Conservation (phyloP, 2,113 vertebrate species). For the Corvus hawaiiensis region DNA sequence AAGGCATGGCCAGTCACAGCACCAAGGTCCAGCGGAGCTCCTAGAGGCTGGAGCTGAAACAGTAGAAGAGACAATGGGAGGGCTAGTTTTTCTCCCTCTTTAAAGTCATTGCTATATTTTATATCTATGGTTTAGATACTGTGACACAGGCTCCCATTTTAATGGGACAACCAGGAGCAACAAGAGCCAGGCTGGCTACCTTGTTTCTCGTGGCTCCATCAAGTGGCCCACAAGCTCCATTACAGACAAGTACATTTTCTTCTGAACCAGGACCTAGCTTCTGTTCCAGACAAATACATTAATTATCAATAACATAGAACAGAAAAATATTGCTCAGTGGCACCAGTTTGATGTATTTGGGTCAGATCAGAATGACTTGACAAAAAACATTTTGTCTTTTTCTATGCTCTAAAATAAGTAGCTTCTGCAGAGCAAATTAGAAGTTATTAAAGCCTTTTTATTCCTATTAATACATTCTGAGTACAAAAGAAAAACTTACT, state of each 20-base stretch:
- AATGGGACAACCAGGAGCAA: background rate
- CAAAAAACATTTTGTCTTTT: background rate
- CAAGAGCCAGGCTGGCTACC: background rate
- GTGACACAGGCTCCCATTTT: background rate
- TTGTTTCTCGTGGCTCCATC: slow-evolving; percentile 22
- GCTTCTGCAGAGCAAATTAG: background rate
- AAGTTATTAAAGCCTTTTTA: background rate
- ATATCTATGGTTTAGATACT: background rate
- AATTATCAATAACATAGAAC: background rate
- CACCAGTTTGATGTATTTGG: background rate
- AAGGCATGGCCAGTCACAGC: too few relatives aligned
- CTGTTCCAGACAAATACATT: background rate
- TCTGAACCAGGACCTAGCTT: background rate
- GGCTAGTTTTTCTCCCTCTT: background rate
- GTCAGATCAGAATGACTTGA: background rate
- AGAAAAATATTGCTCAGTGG: background rate
- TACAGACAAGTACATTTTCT: background rate
- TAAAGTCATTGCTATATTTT: background rate
- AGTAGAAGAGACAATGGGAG: background rate
- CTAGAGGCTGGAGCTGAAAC: background rate
- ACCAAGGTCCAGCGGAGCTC: background rate
- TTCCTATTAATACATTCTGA: background rate
- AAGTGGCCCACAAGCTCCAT: background rate
- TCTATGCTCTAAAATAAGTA: background rate
- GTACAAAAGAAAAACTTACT: background rate